phyloP scores from a whole-genome alignment of 2,113 vertebrate genomes.

The Haemorhous mexicanus region DNA sequence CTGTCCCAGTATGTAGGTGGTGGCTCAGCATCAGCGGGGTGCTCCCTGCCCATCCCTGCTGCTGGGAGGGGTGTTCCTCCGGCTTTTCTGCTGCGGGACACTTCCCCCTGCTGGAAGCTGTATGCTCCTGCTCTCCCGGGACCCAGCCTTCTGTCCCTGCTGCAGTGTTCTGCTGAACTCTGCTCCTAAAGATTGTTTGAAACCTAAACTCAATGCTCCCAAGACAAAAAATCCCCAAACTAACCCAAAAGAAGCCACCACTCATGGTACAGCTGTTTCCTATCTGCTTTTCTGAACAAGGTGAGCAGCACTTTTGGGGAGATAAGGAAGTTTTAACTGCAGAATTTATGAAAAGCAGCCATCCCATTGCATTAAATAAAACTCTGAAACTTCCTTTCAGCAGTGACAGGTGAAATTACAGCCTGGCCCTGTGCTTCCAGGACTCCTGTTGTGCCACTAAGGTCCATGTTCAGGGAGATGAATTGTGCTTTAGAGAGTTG shows the following conservation, averaged over 20 bases:
- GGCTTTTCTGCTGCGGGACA: not conserved
- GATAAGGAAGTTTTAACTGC: not conserved
- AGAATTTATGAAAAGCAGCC: not conserved
- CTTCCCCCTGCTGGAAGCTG: slow-evolving; percentile 3
- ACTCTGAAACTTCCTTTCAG: not conserved
- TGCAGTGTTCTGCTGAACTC: not conserved
- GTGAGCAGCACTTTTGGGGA: not conserved
- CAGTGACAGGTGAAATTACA: not conserved
- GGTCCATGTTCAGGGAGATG: not conserved
- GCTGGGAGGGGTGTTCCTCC: not conserved
- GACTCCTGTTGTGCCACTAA: not conserved
- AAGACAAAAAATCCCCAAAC: not conserved
- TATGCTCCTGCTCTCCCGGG: fast-evolving
- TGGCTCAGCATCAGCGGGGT: not conserved
- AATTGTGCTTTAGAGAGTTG: not conserved
- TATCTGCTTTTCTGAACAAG: not conserved
- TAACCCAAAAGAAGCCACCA: too few relatives aligned
- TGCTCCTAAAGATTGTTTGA: not conserved
- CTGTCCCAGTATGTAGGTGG: fast-evolving
- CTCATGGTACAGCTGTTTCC: not conserved
- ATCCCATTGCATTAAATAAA: not conserved
- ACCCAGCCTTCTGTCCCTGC: not conserved
- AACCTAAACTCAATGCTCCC: fast-evolving
- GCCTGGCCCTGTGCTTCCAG: not conserved
- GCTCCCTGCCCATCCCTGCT: not conserved